phyloP scores from a whole-genome alignment of 2,888 invertebrate genomes.

The Rhimphoctona megacephalus region DNA sequence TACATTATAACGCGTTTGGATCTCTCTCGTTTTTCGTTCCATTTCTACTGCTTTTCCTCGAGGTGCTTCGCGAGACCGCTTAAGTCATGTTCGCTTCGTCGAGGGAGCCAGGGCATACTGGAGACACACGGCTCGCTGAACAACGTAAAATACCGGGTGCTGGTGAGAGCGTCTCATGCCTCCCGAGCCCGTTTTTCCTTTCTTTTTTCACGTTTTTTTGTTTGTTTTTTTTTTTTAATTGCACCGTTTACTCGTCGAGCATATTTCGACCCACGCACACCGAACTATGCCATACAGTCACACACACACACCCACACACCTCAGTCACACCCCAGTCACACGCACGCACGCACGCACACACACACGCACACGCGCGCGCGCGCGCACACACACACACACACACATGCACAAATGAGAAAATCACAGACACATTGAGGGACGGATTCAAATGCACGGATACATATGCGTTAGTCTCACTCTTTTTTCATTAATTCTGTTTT shows the following conservation, averaged over 20 bases:
- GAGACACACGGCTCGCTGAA: conserved; percentile 61
- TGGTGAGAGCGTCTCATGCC: conserved; percentile 49
- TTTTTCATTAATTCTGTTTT: conserved; percentile 21
- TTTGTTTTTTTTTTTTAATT: conserved; percentile 27
- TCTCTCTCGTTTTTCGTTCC: conserved; percentile 47
- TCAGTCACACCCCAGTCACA: background rate
- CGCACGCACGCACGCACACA: background rate
- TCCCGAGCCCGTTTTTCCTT: conserved; percentile 29
- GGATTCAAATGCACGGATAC: background rate
- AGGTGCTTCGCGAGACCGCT: conserved; percentile 53
- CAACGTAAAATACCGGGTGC: conserved; percentile 53
- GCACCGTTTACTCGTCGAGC: conserved; percentile 33
- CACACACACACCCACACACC: background rate
- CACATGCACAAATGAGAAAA: conserved; percentile 1
- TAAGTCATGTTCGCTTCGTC: conserved; percentile 63
- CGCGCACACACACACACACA: too few relatives aligned
- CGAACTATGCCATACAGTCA: background rate
- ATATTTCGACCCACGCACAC: conserved; percentile 26
- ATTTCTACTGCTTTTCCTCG: conserved; percentile 49
- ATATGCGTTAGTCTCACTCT: background rate
- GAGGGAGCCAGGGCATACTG: conserved; percentile 58
- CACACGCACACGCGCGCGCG: background rate
- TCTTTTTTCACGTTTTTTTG: background rate
- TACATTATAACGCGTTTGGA: conserved; percentile 33
- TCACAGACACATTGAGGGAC: background rate